phyloP scores from a whole-genome alignment of 2,888 invertebrate species.

The Miltochrista miniata region DNA sequence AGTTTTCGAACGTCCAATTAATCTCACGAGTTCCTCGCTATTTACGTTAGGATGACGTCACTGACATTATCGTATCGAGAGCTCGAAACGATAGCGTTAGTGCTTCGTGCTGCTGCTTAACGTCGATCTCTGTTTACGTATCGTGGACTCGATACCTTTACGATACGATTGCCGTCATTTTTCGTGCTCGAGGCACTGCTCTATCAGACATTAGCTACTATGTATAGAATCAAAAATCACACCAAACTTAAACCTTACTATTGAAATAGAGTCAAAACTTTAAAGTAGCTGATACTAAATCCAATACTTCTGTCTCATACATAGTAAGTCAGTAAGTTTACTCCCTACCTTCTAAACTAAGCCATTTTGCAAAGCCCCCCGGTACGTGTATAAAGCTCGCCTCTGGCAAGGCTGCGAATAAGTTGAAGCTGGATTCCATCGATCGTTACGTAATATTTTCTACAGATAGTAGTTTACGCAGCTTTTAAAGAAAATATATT shows the following conservation, averaged over 20 bases:
- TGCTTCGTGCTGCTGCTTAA: too few relatives aligned
- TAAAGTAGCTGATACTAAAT: background rate
- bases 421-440: constrained; percentile 20
- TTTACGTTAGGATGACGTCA: too few relatives aligned
- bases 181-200: too few relatives aligned
- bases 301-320: background rate
- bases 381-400: constrained; percentile 8
- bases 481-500: background rate
- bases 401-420: constrained; percentile 16
- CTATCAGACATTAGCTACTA: too few relatives aligned
- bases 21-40: too few relatives aligned
- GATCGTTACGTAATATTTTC: constrained; percentile 20
- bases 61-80: too few relatives aligned
- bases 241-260: background rate
- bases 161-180: too few relatives aligned
- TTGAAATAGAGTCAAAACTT: background rate
- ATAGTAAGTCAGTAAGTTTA: constrained; percentile 1
- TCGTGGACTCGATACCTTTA: too few relatives aligned
- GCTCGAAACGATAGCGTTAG: too few relatives aligned
- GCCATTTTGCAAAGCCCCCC: constrained; percentile 8
- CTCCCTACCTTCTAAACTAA: constrained; percentile 8
- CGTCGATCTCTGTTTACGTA: too few relatives aligned
- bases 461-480: background rate
- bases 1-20: too few relatives aligned
- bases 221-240: too few relatives aligned